These are phyloP conservation scores for Ceryle rudis DNA, from an alignment of 2,797 vertebrate species.

Conservation along the genomic window DNA sequence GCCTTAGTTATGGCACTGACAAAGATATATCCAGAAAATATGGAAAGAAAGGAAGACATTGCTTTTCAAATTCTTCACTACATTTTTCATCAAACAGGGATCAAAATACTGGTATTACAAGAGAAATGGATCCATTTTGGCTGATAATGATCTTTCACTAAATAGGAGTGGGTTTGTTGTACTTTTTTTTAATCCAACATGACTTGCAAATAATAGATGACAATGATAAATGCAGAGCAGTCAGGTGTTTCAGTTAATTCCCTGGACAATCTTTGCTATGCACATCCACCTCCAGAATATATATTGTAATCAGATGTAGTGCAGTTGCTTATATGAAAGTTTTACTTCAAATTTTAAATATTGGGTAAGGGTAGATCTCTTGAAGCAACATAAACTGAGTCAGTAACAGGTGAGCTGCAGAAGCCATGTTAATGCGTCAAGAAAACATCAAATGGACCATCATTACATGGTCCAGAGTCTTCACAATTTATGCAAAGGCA, in stretches of 20 bases:
- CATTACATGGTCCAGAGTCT: background rate
- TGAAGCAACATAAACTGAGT: background rate
- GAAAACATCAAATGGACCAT: background rate
- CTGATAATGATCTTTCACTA: background rate
- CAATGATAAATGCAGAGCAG: background rate
- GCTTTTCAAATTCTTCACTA: background rate
- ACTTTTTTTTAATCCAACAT: background rate
- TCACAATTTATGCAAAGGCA: background rate
- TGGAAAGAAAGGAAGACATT: background rate
- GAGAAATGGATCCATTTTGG: background rate
- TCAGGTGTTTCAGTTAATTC: background rate
- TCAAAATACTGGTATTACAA: background rate
- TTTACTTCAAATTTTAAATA: conserved; percentile 13
- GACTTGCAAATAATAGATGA: background rate
- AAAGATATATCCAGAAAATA: background rate
- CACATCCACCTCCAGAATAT: background rate
- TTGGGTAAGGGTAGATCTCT: background rate
- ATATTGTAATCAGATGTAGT: background rate
- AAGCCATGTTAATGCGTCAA: background rate
- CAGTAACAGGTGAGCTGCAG: background rate
- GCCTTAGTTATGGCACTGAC: background rate
- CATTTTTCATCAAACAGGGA: background rate
- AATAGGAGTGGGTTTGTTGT: background rate
- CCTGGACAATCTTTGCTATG: background rate
- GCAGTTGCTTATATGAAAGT: background rate